These are phyloP conservation scores for Urocolius indicus DNA, from an alignment of 2,113 vertebrate genomes.

Conservation along the genomic window DNA sequence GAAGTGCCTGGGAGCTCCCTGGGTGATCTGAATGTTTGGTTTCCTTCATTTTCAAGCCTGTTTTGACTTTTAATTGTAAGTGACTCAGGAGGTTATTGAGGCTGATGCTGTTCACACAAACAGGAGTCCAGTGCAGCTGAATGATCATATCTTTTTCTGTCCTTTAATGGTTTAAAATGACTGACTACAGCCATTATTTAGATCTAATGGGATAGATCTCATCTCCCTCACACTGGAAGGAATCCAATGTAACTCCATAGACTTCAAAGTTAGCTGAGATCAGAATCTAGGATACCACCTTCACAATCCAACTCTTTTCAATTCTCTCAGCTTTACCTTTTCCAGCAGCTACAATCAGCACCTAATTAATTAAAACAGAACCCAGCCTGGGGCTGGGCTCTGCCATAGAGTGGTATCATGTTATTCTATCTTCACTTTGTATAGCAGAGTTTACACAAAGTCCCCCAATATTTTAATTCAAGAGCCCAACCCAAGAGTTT, in stretches of 20 bases:
- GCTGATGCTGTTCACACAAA: not conserved
- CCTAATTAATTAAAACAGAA: constrained; percentile 2
- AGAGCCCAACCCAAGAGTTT: not conserved
- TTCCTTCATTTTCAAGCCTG: not conserved
- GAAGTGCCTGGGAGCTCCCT: constrained; percentile 11
- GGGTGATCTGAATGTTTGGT: not conserved
- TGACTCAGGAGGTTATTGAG: not conserved
- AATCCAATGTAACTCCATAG: not conserved
- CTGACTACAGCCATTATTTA: not conserved
- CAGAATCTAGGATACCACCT: not conserved
- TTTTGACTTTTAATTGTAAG: constrained; percentile 8
- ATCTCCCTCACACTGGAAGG: not conserved
- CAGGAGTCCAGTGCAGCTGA: not conserved
- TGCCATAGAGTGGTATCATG: not conserved
- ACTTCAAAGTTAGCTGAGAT: not conserved
- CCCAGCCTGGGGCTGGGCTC: not conserved
- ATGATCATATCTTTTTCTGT: not conserved
- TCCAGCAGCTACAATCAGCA: not conserved
- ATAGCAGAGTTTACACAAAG: not conserved
- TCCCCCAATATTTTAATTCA: not conserved
- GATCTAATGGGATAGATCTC: not conserved
- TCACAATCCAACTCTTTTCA: not conserved
- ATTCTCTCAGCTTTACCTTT: not conserved
- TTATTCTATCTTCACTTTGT: not conserved
- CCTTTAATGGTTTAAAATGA: not conserved